Evolutionary conservation across 2,113 vertebrate genomes (phyloP).

Genomic region (Camelus bactrianus): DNA sequence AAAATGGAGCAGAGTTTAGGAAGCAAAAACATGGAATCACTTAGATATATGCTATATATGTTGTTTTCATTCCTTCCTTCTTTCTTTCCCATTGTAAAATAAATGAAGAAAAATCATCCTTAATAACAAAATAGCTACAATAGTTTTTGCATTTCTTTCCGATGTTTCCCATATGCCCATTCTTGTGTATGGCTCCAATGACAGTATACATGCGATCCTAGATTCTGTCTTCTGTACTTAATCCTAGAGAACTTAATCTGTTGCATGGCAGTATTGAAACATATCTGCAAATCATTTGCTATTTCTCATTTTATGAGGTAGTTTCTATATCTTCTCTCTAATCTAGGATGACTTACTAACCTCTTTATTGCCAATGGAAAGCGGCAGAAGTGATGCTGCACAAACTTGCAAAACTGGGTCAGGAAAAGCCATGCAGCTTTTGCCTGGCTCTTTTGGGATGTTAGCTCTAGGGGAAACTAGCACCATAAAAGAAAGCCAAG

Average conservation of each 20-base stretch:
- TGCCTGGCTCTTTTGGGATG: not conserved
- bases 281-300: not conserved
- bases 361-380: not conserved
- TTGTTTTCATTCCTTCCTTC: not conserved
- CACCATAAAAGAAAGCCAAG: not conserved
- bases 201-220: not conserved
- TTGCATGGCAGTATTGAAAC: not conserved
- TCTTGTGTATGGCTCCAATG: not conserved
- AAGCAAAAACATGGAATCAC: not conserved
- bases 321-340: not conserved
- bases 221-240: not conserved
- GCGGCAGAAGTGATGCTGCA: not conserved
- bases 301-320: not conserved
- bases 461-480: not conserved
- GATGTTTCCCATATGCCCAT: not conserved
- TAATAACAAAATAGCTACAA: not conserved
- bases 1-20: not conserved
- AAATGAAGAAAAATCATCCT: not conserved
- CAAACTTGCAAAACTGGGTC: slow-evolving; percentile 9
- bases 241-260: not conserved
- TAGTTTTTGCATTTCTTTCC: not conserved
- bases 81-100: slow-evolving; percentile 26
- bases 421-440: not conserved
- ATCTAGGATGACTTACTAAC: not conserved
- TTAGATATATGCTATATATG: not conserved